Evolutionary conservation across 35 echinoderm and acorn worm species (phyloP), one percentile per base, ranked within the genome.

Genomic region (Lytechinus pictus): DNA sequence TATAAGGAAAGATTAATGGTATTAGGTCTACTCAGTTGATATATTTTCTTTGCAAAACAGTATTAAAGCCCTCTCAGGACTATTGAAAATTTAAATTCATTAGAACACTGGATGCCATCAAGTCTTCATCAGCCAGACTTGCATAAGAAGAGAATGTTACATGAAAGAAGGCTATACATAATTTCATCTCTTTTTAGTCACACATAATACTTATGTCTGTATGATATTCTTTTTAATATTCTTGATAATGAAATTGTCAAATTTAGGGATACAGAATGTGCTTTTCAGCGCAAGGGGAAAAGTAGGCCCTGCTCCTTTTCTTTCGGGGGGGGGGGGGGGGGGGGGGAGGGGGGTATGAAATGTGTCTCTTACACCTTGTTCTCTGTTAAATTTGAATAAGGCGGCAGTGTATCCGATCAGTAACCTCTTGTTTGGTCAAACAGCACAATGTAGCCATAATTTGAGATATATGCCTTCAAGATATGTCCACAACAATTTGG

Each of bases 391-490:
- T 79, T 79, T 16, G 66, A 24, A 79, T 79, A 16, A 79, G 8
- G 33, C 33, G 66, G 66, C 66, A 24, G n/a, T 79, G n/a, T 19
- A 79, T 79, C 66, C 16, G 66, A 79, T 79, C 66, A 79, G n/a
- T 79, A 79, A 79, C 66, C 66, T 24, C 66, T 24, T 79, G 66
- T 79, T 79, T 79, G 66, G 21, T 24, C 66, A 79, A 79, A 6
- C 19, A 24, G 66, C 66, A n/a, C 21, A 79, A 79, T 79, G 66
- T 79, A 5, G 4, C 19, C 66, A 79, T 79, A 79, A 79, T 79
- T 79, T 79, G 66, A 79, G 66, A 79, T 71, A 71, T 24, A 79
- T 79, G 66, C 66, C 66, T 79, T 14, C 66, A 79, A 79, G 66
- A 79, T n/a, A 79, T 79, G 19, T 79, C 66, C 66, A n/a, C 66